Conservation (phyloP, 2,113 vertebrate genomes). For the Sinocyclocheilus maitianheensis region DNA sequence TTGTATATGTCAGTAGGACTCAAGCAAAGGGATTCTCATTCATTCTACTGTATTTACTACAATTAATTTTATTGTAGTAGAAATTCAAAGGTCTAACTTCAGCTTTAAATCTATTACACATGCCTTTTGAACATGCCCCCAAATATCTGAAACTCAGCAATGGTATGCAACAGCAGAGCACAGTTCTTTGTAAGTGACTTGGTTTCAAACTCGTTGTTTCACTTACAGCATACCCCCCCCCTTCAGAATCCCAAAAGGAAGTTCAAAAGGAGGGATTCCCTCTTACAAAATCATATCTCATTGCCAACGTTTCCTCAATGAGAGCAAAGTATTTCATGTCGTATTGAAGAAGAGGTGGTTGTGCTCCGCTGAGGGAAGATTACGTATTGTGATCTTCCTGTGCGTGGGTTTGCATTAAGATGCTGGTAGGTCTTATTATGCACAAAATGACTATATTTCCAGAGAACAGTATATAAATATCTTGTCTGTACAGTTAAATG, state of each 20-base stretch:
- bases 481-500: background rate
- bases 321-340: background rate
- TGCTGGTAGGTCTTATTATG: background rate
- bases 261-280: constrained; percentile 34
- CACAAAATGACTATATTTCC: background rate
- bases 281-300: constrained; percentile 1
- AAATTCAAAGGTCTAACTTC: background rate
- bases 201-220: constrained; percentile 19
- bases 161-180: constrained; percentile 11
- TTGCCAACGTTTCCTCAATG: constrained; percentile 6
- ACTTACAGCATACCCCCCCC: background rate
- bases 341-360: constrained; percentile 2
- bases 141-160: background rate
- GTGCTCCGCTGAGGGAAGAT: background rate
- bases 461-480: background rate
- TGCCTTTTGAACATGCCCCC: background rate
- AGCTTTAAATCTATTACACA: background rate
- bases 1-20: background rate
- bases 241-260: background rate
- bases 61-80: background rate
- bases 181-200: background rate
- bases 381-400: background rate
- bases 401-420: background rate
- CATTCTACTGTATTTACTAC: background rate
- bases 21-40: background rate